Evolutionary conservation across 2,888 invertebrate genomes (phyloP).

Genomic region (Eupithecia subumbrata): DNA sequence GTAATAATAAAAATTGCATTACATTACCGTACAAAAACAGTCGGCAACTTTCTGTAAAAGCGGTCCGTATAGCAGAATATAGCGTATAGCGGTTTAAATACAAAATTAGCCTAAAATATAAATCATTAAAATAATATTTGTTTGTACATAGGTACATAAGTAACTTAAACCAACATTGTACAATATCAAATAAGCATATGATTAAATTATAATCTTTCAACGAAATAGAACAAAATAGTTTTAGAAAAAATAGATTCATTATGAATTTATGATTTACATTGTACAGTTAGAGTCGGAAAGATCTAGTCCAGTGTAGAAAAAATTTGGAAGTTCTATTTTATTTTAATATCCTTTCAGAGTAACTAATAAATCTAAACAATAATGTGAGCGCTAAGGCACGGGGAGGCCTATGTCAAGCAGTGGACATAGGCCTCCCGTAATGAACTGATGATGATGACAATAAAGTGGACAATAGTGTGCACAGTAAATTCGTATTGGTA

Average conservation of each 20-base stretch:
- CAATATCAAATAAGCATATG: neutral
- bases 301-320: neutral
- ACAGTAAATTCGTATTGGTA: neutral
- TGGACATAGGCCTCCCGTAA: neutral
- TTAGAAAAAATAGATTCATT: neutral
- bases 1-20: neutral
- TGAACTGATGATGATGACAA: neutral
- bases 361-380: neutral
- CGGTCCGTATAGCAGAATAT: conserved; percentile 47
- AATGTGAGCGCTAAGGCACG: neutral
- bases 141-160: conserved; percentile 38
- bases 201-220: neutral
- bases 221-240: neutral
- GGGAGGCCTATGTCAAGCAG: neutral
- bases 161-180: conserved; percentile 23
- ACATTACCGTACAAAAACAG: neutral
- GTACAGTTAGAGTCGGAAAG: neutral
- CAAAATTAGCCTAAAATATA: conserved; percentile 51
- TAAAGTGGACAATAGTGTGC: neutral
- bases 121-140: conserved; percentile 47
- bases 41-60: conserved; percentile 17
- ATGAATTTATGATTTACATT: neutral
- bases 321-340: neutral
- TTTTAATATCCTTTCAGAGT: neutral
- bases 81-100: conserved; percentile 51